A percentile compares a stretch with the other conserved stretches of the same genome.
phyloP scores from a whole-genome alignment of 2,797 vertebrate species.

The Phataginus tetradactyla region DNA sequence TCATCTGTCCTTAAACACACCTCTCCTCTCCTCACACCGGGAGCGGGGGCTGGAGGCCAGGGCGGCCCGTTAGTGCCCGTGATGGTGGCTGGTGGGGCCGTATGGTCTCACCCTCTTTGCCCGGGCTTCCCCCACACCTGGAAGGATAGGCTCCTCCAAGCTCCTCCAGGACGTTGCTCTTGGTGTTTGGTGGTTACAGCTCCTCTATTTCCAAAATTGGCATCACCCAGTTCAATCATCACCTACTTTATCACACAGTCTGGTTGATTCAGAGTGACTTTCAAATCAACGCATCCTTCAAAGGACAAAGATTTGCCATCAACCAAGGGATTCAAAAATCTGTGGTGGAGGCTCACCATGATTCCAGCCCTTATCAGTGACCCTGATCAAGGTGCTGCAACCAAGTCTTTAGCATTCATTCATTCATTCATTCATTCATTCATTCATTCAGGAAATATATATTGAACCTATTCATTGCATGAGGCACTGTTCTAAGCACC shows the following conservation, averaged over 20 bases:
- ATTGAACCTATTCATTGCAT: not conserved
- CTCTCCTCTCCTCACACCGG: not conserved
- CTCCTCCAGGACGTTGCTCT: too few species aligned
- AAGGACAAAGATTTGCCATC: not conserved
- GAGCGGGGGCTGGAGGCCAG: not conserved
- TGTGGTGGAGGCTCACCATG: not conserved
- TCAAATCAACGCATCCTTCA: not conserved
- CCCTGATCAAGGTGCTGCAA: not conserved
- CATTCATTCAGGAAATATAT: not conserved
- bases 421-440: not conserved
- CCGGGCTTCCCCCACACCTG: rapidly evolving
- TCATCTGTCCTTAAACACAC: not conserved
- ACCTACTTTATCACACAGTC: not conserved
- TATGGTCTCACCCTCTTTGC: not conserved
- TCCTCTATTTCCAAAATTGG: not conserved
- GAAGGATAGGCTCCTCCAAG: rapidly evolving
- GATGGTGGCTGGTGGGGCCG: rapidly evolving
- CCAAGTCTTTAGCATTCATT: not conserved
- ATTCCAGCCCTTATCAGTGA: not conserved
- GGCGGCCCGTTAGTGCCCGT: rapidly evolving
- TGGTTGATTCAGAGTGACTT: not conserved
- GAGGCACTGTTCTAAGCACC: not conserved
- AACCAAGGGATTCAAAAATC: not conserved
- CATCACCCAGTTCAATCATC: not conserved
- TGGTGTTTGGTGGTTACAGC: not conserved